Evolutionary conservation across 2,113 vertebrate species (phyloP).

Genomic region (Dicentrarchus labrax): DNA sequence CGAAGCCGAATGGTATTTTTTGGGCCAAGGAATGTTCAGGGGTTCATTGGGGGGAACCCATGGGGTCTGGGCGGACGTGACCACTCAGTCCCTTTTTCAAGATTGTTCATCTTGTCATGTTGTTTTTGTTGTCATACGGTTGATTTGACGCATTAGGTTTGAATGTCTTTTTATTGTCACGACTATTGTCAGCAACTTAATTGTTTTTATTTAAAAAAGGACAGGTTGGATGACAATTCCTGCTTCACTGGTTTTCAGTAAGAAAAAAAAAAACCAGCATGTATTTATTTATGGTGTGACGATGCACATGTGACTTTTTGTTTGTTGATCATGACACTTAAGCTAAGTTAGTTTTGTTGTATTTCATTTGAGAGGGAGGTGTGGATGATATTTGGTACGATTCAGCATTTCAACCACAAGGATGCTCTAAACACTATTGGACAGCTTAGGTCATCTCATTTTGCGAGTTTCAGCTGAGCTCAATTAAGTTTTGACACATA

Average conservation of each 20-base stretch:
- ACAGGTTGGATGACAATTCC: constrained; percentile 71
- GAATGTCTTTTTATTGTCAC: constrained; percentile 81
- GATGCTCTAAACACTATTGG: constrained; percentile 42
- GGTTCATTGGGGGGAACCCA: constrained; percentile 77
- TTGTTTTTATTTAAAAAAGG: constrained; percentile 68
- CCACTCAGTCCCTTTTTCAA: constrained; percentile 82
- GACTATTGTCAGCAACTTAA: constrained; percentile 62
- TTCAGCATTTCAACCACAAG: constrained; percentile 43
- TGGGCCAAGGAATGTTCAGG: constrained; percentile 83
- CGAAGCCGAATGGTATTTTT: constrained; percentile 68
- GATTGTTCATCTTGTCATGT: constrained; percentile 82
- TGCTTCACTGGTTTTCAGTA: constrained; percentile 54
- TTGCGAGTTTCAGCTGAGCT: constrained; percentile 52
- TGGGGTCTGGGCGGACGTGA: constrained; percentile 79
- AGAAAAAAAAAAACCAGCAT: constrained; percentile 38
- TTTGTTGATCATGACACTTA: constrained; percentile 56
- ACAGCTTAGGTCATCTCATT: constrained; percentile 48
- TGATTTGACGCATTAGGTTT: constrained; percentile 80
- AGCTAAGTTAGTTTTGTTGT: constrained; percentile 57
- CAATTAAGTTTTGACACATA: constrained; percentile 52
- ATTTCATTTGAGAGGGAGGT: constrained; percentile 66
- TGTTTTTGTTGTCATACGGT: constrained; percentile 65
- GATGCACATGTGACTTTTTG: constrained; percentile 67
- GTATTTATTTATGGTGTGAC: constrained; percentile 70
- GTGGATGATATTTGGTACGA: constrained; percentile 41